Percentiles rank a stretch among this genome's conserved stretches.
Conservation (phyloP, 2,888 invertebrate species). For the Rotaria sp. region DNA sequence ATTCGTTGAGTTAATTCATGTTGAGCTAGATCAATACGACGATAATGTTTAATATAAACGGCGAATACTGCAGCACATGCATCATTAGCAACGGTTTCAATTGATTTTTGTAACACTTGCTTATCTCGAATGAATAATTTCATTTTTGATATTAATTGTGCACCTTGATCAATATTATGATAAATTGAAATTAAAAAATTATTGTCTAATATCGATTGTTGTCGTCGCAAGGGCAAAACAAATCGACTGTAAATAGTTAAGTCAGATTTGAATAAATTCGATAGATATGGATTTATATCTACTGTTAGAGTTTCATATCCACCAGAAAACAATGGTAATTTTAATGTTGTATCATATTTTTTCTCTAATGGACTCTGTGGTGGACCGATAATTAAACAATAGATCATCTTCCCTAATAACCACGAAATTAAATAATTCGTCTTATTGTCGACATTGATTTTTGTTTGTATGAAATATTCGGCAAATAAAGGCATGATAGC, state of each 20-base stretch:
- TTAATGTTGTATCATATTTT: neutral
- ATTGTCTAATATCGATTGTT: neutral
- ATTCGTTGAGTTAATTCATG: neutral
- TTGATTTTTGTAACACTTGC: neutral
- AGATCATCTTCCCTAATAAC: neutral
- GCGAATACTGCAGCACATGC: neutral
- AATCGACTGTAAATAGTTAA: neutral
- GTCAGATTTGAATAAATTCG: neutral
- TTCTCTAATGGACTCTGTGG: neutral
- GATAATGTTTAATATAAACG: neutral
- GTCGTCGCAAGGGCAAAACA: neutral
- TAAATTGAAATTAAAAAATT: neutral
- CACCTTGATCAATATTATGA: neutral
- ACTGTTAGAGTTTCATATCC: neutral
- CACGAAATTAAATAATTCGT: neutral
- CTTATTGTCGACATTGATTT: neutral
- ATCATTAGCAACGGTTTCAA: neutral
- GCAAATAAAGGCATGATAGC: neutral
- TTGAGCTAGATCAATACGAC: neutral
- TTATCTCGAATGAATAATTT: neutral
- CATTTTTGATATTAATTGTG: neutral
- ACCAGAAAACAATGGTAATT: neutral
- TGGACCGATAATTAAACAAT: neutral
- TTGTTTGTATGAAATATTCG: neutral
- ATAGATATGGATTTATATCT: neutral